phyloP scores from a whole-genome alignment of 2,888 invertebrate genomes.

The Ichneumoninae sp. region DNA sequence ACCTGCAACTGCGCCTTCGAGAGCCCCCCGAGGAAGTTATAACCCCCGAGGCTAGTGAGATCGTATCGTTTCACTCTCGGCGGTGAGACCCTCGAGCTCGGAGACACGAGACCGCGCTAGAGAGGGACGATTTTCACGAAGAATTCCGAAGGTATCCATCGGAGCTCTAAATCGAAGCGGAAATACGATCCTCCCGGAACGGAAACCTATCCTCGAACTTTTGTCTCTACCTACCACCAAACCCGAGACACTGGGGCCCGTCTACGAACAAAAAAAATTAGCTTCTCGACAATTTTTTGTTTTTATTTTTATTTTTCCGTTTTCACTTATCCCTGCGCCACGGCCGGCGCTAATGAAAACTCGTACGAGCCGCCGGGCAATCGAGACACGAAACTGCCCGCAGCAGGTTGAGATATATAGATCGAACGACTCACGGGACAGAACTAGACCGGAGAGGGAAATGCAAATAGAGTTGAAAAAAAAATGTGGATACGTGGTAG shows the following conservation, averaged over 20 bases:
- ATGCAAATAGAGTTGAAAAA: constrained; percentile 62
- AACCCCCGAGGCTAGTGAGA: constrained; percentile 70
- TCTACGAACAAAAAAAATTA: neutral
- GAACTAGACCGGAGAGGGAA: constrained; percentile 58
- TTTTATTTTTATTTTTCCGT: constrained; percentile 18
- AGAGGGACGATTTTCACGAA: constrained; percentile 48
- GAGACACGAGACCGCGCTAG: constrained; percentile 15
- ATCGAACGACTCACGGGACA: constrained; percentile 34
- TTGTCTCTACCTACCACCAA: constrained; percentile 8
- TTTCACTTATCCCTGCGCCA: constrained; percentile 25
- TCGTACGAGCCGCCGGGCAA: constrained; percentile 31
- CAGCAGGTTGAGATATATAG: constrained; percentile 36
- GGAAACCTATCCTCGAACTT: constrained; percentile 39
- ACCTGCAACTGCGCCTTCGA: constrained; percentile 67
- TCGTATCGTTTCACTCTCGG: constrained; percentile 73
- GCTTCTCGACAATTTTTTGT: constrained; percentile 40
- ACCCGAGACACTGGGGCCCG: neutral
- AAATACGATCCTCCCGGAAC: constrained; percentile 63
- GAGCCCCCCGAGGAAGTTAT: constrained; percentile 80
- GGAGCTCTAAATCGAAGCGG: constrained; percentile 59
- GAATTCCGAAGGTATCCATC: constrained; percentile 38
- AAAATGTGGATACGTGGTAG: constrained; percentile 38
- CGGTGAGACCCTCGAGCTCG: constrained; percentile 63
- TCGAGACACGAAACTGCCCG: constrained; percentile 25
- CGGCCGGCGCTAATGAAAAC: constrained; percentile 43